phyloP scores from a whole-genome alignment of 2,888 invertebrate genomes.

The Arge pagana region DNA sequence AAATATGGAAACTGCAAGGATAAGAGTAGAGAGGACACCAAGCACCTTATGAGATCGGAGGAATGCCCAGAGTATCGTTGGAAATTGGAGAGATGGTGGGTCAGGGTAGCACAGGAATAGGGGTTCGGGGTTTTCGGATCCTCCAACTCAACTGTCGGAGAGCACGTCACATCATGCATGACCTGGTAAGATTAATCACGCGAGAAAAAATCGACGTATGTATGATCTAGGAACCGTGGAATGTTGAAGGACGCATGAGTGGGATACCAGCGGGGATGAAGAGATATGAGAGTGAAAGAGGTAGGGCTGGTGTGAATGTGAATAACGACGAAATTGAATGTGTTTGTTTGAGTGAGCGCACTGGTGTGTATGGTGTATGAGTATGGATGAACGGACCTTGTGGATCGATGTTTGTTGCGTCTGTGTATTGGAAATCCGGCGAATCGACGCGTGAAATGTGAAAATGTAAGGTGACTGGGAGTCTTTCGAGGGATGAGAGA shows the following conservation, averaged over 20 bases:
- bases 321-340: conserved; percentile 12
- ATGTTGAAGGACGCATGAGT: background rate
- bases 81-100: background rate
- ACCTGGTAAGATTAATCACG: conserved; percentile 3
- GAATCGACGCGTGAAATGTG: conserved; percentile 24
- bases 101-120: conserved; percentile 1
- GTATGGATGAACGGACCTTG: conserved; percentile 28
- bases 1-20: conserved; percentile 17
- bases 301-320: conserved; percentile 21
- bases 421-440: conserved; percentile 29
- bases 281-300: background rate
- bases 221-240: conserved; percentile 22
- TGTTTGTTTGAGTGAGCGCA: conserved; percentile 1
- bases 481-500: background rate
- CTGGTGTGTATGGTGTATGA: conserved; percentile 22
- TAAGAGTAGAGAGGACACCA: background rate
- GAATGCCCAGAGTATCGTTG: conserved; percentile 18
- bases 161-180: conserved; percentile 22
- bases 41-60: conserved; percentile 3
- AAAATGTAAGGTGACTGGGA: conserved; percentile 23
- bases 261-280: conserved; percentile 8
- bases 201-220: conserved; percentile 8
- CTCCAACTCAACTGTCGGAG: conserved; percentile 21
- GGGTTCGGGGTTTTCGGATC: background rate
- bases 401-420: conserved; percentile 26